Evolutionary conservation across 2,113 vertebrate species (phyloP).

Genomic region (Donacobius atricapilla): DNA sequence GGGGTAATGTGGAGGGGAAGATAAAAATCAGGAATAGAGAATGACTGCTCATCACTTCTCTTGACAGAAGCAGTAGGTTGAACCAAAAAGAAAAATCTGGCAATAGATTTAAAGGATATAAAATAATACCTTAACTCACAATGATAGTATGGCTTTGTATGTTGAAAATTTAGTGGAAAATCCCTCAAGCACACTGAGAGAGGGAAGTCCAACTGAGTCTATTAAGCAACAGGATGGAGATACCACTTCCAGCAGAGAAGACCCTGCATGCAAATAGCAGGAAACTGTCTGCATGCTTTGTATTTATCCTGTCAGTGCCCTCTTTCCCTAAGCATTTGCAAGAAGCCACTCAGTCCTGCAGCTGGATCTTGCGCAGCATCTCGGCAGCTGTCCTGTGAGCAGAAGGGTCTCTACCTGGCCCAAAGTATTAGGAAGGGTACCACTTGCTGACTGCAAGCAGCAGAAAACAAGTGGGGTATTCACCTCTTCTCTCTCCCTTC

Average conservation of each 20-base stretch:
- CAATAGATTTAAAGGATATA: neutral
- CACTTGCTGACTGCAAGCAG: rapidly evolving
- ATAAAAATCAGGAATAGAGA: neutral
- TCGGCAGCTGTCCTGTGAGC: neutral
- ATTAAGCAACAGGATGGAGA: neutral
- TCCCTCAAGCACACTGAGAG: neutral
- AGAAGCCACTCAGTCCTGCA: neutral
- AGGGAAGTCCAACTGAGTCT: neutral
- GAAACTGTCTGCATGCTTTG: neutral
- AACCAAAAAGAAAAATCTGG: neutral
- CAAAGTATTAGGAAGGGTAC: neutral
- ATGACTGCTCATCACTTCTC: neutral
- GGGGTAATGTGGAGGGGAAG: neutral
- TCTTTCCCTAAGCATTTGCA: neutral
- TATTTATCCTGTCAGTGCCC: neutral
- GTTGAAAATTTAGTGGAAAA: neutral
- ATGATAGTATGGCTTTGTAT: neutral
- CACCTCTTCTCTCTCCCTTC: neutral
- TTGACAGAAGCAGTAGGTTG: neutral
- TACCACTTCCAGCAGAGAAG: neutral
- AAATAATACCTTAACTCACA: neutral
- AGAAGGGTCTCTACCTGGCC: neutral
- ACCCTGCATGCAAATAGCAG: neutral
- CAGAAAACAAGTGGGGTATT: neutral
- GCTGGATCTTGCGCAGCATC: neutral